Conservation (phyloP, 2,113 vertebrate genomes). For the Rhabdornis inornatus region DNA sequence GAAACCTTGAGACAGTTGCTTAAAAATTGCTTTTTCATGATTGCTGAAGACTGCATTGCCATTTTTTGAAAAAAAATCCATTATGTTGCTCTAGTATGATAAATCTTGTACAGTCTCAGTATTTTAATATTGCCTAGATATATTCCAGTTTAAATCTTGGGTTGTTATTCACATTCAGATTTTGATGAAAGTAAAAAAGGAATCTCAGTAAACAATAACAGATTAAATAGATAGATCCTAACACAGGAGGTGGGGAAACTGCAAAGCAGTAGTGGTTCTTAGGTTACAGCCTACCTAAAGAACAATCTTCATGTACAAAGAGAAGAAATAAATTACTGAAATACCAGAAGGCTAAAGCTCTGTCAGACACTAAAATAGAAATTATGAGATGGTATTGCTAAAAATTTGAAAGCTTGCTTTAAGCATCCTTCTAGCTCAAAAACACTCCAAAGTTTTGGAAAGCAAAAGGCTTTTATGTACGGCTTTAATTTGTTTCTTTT, state of each 20-base stretch:
- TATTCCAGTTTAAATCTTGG: not conserved
- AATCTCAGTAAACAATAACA: not conserved
- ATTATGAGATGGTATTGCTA: not conserved
- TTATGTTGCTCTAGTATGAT: not conserved
- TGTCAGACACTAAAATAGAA: constrained; percentile 13
- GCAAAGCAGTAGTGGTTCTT: not conserved
- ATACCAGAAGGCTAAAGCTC: not conserved
- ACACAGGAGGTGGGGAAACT: not conserved
- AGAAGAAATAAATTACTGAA: not conserved
- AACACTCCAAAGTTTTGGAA: constrained; percentile 43
- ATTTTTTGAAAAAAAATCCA: not conserved
- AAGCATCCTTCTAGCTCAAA: constrained; percentile 46
- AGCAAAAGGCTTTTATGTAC: constrained; percentile 51
- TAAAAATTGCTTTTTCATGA: not conserved
- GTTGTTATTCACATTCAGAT: not conserved
- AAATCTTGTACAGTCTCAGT: not conserved
- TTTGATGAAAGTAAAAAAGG: not conserved
- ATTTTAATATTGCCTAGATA: not conserved
- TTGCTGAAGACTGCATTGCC: not conserved
- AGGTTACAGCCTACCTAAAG: not conserved
- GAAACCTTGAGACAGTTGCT: not conserved
- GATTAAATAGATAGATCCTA: not conserved
- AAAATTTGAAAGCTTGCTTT: constrained; percentile 46
- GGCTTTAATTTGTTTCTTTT: constrained; percentile 67
- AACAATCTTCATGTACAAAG: not conserved